Conservation (phyloP, 2,797 vertebrate genomes). For the Rhodeus uyekii region DNA sequence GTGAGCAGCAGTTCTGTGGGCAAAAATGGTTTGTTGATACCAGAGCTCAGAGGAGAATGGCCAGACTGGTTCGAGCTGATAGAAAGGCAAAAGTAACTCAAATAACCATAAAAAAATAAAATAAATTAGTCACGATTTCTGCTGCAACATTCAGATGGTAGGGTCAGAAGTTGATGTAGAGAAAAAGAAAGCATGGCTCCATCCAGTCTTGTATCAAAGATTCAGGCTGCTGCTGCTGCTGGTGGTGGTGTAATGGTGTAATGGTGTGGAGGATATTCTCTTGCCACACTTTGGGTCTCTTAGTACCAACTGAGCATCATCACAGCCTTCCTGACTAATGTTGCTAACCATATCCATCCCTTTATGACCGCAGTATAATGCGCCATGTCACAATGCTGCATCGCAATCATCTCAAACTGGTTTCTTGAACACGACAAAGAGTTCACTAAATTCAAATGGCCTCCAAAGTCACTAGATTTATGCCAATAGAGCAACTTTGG, state of each 20-base stretch:
- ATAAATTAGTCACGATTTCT: neutral
- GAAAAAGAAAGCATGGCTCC: neutral
- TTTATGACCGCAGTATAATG: conserved; percentile 7
- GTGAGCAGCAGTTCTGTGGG: neutral
- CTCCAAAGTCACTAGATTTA: conserved; percentile 43
- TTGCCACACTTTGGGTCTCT: neutral
- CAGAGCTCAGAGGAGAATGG: conserved; percentile 51
- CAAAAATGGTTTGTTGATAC: conserved; percentile 53
- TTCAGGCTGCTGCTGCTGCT: neutral
- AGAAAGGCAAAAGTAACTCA: neutral
- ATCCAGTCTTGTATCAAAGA: neutral
- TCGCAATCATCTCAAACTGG: conserved; percentile 38
- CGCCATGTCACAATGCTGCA: conserved; percentile 26
- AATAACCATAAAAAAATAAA: too few species aligned
- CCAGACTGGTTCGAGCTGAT: conserved; percentile 46
- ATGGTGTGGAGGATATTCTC: neutral
- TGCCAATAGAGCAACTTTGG: conserved; percentile 50
- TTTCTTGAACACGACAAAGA: conserved; percentile 24
- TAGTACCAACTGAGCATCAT: neutral
- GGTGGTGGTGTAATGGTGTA: too few species aligned
- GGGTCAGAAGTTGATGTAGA: neutral
- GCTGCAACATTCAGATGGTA: neutral
- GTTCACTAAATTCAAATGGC: conserved; percentile 7
- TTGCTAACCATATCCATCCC: neutral
- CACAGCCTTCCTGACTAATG: neutral